phyloP scores from a whole-genome alignment of 2,888 invertebrate species.

The Epirrhoe tristata region DNA sequence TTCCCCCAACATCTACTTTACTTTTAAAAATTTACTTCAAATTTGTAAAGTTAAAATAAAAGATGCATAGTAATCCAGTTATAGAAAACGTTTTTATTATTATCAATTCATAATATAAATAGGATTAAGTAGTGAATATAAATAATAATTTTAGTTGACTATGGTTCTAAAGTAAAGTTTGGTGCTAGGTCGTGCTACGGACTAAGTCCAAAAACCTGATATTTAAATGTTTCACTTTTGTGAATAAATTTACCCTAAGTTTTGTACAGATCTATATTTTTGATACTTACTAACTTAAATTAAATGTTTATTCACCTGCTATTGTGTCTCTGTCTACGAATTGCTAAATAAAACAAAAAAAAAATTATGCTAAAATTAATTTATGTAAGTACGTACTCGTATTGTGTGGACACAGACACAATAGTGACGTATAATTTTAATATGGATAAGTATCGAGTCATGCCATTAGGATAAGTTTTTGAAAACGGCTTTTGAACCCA shows the following conservation, averaged over 20 bases:
- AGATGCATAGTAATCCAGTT: background rate
- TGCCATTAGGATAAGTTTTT: constrained; percentile 75
- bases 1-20: too few species aligned
- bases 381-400: background rate
- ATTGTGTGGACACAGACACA: constrained; percentile 30
- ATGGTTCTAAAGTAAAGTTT: constrained; percentile 62
- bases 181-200: constrained; percentile 83
- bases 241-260: constrained; percentile 72
- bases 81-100: background rate
- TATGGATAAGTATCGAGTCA: constrained; percentile 79
- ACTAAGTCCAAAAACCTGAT: constrained; percentile 77
- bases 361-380: background rate
- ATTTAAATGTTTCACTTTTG: constrained; percentile 68
- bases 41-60: background rate
- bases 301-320: constrained; percentile 34
- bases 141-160: constrained; percentile 35
- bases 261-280: constrained; percentile 75
- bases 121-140: constrained; percentile 13
- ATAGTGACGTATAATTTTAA: constrained; percentile 54
- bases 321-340: constrained; percentile 46
- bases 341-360: background rate
- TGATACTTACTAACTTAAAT: constrained; percentile 36
- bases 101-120: background rate
- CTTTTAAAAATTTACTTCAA: background rate
- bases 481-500: background rate